Base-by-base conservation (phyloP, 2,113 vertebrate species). In the Pachypanchax playfairii region DNA sequence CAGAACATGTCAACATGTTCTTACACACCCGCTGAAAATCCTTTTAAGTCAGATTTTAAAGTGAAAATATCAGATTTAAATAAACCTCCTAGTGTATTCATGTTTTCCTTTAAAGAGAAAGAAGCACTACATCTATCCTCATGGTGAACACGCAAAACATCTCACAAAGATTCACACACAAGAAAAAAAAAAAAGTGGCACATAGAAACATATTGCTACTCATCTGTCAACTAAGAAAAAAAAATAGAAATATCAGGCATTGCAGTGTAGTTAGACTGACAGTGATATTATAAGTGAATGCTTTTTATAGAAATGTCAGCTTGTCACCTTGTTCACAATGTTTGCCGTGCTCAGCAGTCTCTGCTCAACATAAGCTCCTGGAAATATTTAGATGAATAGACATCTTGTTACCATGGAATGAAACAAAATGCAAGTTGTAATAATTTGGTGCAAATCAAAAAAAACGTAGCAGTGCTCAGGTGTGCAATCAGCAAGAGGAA, bases 31-130 rank as follows among this genome's bases (percentile, higher is more conserved):
- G 39, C 1, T 4, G 11, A 47, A 47, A 26, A 6, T 2, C 5
- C 14, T 47, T 47, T 47, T 15, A 26, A 25, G 13, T 47, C 3
- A 14, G 13, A 17, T 26, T 2, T 25, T 15, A 6, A 7, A 15
- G 44, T 47, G 44, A 47, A 26, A 47, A 47, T 26, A 14, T 41
- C 10, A 2, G 10, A 61, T 17, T 29, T 52, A 21, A 50, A 36
- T 57, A 38, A 59, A 57, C 57, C 56, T 38, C 22, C 39, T 46
- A 58, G 13, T 44, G 29, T 53, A 54, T 67, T 53, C 56, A 29
- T 46, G 20, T 65, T 69, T 77, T 70, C 21, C 15, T 70, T 58
- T 44, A 36, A 79, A 84, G 70, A 55, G 64, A 70, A 83, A 57
- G 49, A 80, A 22, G 7, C 44, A 24, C 41, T 42, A 48, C 50